phyloP scores from a whole-genome alignment of 2,888 invertebrate genomes.

The Rhingia rostrata region DNA sequence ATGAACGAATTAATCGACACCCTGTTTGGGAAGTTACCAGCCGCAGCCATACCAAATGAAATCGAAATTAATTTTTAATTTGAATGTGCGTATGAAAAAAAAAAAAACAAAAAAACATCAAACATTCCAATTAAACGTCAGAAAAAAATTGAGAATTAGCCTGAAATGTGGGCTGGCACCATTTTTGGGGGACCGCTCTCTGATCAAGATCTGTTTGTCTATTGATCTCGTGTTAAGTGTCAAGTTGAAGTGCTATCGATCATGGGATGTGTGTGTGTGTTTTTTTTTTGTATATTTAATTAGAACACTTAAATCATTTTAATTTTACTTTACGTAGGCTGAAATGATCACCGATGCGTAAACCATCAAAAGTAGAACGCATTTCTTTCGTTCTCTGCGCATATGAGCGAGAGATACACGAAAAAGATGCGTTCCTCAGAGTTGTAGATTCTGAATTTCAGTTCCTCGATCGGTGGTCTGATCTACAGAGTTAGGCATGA shows the following conservation, averaged over 20 bases:
- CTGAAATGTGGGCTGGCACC: neutral
- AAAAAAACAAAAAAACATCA: slow-evolving; percentile 21
- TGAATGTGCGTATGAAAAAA: neutral
- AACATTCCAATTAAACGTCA: slow-evolving; percentile 20
- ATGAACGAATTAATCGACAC: slow-evolving; percentile 50
- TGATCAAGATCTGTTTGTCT: slow-evolving; percentile 23
- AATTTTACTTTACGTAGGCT: slow-evolving; percentile 12
- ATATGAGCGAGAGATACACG: neutral
- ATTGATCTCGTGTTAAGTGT: slow-evolving; percentile 59
- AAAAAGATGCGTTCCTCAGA: slow-evolving; percentile 5
- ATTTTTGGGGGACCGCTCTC: neutral
- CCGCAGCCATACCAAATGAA: slow-evolving; percentile 29
- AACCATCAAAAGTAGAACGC: slow-evolving; percentile 13
- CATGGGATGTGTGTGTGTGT: slow-evolving; percentile 17
- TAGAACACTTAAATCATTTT: slow-evolving; percentile 34
- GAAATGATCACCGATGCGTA: slow-evolving; percentile 12
- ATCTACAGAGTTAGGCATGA: neutral
- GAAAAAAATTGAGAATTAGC: slow-evolving; percentile 9
- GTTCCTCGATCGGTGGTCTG: slow-evolving; percentile 24
- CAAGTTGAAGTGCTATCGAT: slow-evolving; percentile 68
- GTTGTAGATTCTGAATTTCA: neutral
- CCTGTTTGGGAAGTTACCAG: slow-evolving; percentile 11
- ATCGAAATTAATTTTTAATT: slow-evolving; percentile 31
- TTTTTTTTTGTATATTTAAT: slow-evolving; percentile 29
- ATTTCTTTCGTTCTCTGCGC: neutral